These are phyloP conservation scores for Drosophila recens DNA, from an alignment of 2,888 invertebrate species.

Conservation along the genomic window DNA sequence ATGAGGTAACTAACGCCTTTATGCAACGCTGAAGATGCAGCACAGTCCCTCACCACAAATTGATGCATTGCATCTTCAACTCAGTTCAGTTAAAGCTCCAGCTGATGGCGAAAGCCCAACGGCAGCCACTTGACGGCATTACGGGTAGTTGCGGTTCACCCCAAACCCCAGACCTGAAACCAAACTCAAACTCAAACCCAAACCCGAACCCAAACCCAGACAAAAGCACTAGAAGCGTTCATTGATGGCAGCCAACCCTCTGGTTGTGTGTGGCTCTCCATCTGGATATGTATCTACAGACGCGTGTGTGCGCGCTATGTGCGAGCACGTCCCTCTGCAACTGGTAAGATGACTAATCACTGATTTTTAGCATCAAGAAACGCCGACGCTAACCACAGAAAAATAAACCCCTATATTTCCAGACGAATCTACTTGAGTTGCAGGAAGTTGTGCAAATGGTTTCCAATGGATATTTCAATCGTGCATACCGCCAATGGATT, in stretches of 20 bases:
- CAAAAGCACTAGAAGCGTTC: slow-evolving; percentile 6
- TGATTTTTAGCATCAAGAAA: slow-evolving; percentile 10
- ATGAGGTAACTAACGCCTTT: slow-evolving; percentile 24
- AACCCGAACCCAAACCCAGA: not conserved
- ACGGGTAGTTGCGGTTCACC: slow-evolving; percentile 23
- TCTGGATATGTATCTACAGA: slow-evolving; percentile 17
- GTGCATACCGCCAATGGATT: not conserved
- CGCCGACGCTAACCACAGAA: slow-evolving; percentile 10
- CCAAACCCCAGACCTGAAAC: not conserved
- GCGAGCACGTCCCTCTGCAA: slow-evolving; percentile 18
- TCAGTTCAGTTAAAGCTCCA: slow-evolving; percentile 2
- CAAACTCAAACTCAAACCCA: not conserved
- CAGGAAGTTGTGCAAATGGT: slow-evolving; percentile 18
- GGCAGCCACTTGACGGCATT: slow-evolving; percentile 23
- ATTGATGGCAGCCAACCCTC: slow-evolving; percentile 15
- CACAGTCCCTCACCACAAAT: slow-evolving; percentile 1
- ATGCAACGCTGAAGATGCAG: slow-evolving; percentile 9
- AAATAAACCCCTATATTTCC: slow-evolving; percentile 16
- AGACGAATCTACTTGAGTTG: slow-evolving; percentile 15
- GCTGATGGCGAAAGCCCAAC: slow-evolving; percentile 8
- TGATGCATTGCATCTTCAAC: slow-evolving; percentile 22
- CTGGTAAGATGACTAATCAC: slow-evolving; percentile 24
- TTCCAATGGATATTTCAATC: slow-evolving; percentile 10
- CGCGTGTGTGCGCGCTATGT: slow-evolving; percentile 9
- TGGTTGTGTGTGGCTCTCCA: slow-evolving; percentile 5